phyloP scores from a whole-genome alignment of 2,113 vertebrate species.

The Neomonachus schauinslandi region DNA sequence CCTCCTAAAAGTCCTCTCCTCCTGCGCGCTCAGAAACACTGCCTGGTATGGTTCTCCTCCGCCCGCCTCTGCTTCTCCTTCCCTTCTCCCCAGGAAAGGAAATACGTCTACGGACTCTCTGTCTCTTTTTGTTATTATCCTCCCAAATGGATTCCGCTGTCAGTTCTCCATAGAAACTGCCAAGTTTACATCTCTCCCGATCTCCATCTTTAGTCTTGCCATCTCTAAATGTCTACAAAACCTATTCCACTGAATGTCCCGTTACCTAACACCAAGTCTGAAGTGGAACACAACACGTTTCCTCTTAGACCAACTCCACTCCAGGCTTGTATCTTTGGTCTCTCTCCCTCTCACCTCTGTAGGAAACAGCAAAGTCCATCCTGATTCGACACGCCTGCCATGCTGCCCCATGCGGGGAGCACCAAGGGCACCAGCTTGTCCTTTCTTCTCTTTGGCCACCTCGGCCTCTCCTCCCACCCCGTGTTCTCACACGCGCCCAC shows the following conservation, averaged over 20 bases:
- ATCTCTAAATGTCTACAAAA: not conserved
- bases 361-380: no score
- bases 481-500: not conserved
- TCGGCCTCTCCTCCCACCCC: not conserved
- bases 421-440: not conserved
- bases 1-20: not conserved
- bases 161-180: not conserved
- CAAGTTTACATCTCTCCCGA: not conserved
- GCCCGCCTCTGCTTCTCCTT: not conserved
- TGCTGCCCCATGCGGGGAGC: not conserved
- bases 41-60: not conserved
- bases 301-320: not conserved
- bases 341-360: not conserved
- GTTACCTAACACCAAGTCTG: not conserved
- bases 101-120: not conserved
- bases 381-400: not conserved
- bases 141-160: not conserved
- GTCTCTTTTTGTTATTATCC: not conserved
- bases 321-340: not conserved
- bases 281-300: not conserved
- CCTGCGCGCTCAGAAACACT: accelerated
- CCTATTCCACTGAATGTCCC: not conserved
- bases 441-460: not conserved
- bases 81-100: not conserved
- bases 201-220: not conserved